Percentiles rank a stretch among this genome's conserved stretches.
These are phyloP conservation scores for Oenanthe melanoleuca DNA, from an alignment of 2,113 vertebrate genomes.

Conservation along the genomic window DNA sequence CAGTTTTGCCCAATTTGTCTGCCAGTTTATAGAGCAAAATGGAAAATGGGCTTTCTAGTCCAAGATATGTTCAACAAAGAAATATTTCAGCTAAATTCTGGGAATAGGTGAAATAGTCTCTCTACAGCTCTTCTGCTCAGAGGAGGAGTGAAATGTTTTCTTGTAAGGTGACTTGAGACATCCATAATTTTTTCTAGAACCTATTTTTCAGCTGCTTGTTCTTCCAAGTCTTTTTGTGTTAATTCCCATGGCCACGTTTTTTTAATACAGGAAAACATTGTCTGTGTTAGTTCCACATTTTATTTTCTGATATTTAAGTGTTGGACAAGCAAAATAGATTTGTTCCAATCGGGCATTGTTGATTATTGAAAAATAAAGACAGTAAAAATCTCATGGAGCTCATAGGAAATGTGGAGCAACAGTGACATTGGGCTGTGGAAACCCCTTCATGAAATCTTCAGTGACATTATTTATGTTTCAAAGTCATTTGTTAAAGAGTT, in stretches of 20 bases:
- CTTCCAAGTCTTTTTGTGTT: not conserved
- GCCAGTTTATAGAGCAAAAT: not conserved
- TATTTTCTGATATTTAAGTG: not conserved
- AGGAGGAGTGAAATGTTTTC: not conserved
- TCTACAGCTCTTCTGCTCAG: not conserved
- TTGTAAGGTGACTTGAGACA: not conserved
- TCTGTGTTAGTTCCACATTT: rapidly evolving
- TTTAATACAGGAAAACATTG: not conserved
- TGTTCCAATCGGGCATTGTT: not conserved
- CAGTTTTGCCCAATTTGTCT: not conserved
- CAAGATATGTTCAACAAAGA: not conserved
- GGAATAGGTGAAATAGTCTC: not conserved
- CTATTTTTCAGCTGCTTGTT: not conserved
- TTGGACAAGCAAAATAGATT: not conserved
- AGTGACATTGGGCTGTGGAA: not conserved
- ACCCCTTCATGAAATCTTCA: not conserved
- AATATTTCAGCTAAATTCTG: not conserved
- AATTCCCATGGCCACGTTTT: not conserved
- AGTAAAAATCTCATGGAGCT: not conserved
- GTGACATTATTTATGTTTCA: not conserved
- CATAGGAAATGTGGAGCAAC: rapidly evolving
- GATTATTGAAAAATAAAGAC: not conserved
- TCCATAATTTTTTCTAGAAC: not conserved
- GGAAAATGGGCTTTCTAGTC: not conserved
- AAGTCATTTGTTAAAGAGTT: not conserved